Conservation (phyloP, 2,797 vertebrate species). For the Margarornis squamiger region DNA sequence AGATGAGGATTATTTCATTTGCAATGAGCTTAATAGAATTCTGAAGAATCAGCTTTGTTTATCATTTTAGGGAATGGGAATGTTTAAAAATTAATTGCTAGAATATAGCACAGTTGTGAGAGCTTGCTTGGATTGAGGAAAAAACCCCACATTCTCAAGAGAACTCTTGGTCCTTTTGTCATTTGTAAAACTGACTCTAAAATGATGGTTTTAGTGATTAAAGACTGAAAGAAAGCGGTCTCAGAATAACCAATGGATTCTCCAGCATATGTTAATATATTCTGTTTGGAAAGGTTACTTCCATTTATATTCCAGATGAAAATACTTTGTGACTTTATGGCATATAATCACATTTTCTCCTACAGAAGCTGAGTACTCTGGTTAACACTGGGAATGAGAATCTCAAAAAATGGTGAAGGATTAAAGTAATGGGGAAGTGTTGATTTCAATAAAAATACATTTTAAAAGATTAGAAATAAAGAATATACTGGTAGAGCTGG, state of each 20-base stretch:
- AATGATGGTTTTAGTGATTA: conserved; percentile 43
- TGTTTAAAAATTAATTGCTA: background rate
- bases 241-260: conserved; percentile 24
- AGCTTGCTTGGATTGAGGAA: background rate
- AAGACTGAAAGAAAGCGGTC: conserved; percentile 18
- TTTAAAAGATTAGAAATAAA: background rate
- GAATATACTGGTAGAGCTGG: background rate
- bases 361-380: background rate
- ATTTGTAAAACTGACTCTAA: conserved; percentile 12
- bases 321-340: conserved; percentile 34
- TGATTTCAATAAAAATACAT: background rate
- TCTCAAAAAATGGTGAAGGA: background rate
- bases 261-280: conserved; percentile 46
- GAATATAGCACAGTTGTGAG: background rate
- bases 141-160: background rate
- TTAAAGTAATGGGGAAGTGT: background rate
- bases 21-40: background rate
- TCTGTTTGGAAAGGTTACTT: conserved; percentile 60
- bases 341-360: background rate
- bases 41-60: conserved; percentile 17
- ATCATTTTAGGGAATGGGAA: background rate
- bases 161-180: background rate
- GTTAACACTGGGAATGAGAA: background rate
- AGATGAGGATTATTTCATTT: conserved; percentile 32
- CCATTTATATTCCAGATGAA: conserved; percentile 59